Evolutionary conservation across 2,888 invertebrate genomes (phyloP).

Genomic region (Phymatocera aterrima): DNA sequence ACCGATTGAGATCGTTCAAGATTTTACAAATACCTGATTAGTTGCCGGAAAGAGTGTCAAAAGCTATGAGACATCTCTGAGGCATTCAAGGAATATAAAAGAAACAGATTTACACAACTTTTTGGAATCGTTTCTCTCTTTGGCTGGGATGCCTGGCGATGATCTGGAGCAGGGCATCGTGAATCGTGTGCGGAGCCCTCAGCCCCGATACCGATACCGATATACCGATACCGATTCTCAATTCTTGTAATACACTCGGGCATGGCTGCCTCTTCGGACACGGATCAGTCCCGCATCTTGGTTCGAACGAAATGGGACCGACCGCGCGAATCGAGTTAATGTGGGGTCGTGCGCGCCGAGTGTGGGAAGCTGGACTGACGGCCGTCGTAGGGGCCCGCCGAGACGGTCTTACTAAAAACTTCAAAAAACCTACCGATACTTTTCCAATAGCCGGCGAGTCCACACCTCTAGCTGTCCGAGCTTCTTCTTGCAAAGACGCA

Average conservation of each 20-base stretch:
- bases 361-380: constrained; percentile 52
- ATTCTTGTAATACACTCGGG: constrained; percentile 46
- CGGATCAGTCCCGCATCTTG: constrained; percentile 70
- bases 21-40: neutral
- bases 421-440: constrained; percentile 30
- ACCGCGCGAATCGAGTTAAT: constrained; percentile 57
- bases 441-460: constrained; percentile 30
- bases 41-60: neutral
- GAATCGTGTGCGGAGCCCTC: constrained; percentile 1
- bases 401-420: constrained; percentile 43
- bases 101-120: neutral
- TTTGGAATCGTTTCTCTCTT: neutral
- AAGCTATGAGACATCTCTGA: neutral
- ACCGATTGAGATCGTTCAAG: neutral
- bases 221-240: constrained; percentile 24
- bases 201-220: constrained; percentile 16
- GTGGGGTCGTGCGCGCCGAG: constrained; percentile 57
- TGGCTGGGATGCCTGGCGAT: neutral
- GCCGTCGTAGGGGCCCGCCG: constrained; percentile 35
- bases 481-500: constrained; percentile 5
- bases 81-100: neutral
- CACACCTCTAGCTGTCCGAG: constrained; percentile 5
- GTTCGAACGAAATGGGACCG: constrained; percentile 52
- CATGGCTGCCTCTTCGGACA: constrained; percentile 57
- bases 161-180: constrained; percentile 15